Percentiles rank a stretch among this genome's conserved stretches.
These are phyloP conservation scores for Digitonthophagus gazella DNA, from an alignment of 2,888 invertebrate genomes.

Conservation along the genomic window DNA sequence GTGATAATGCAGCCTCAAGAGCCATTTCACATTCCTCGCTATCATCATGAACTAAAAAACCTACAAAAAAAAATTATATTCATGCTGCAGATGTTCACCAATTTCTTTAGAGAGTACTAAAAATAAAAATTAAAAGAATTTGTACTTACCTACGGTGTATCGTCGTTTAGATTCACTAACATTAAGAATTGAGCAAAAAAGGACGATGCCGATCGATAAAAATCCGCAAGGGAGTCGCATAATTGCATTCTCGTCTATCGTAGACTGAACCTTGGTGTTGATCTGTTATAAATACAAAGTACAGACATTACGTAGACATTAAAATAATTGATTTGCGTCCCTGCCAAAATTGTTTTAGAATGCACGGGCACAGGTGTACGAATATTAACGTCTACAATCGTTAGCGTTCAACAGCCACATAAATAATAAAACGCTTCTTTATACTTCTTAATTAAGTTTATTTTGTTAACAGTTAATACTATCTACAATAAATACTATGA, in stretches of 20 bases:
- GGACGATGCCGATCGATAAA: background rate
- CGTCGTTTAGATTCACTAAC: background rate
- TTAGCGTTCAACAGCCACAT: background rate
- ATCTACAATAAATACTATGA: too few relatives aligned
- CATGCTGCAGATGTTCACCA: too few relatives aligned
- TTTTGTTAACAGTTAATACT: too few relatives aligned
- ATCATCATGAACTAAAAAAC: conserved; percentile 50
- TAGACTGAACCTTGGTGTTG: background rate
- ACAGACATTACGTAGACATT: background rate
- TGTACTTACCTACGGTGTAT: conserved; percentile 2
- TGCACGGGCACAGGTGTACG: conserved; percentile 11
- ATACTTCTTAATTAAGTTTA: background rate
- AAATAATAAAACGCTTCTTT: too few relatives aligned
- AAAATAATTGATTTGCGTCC: conserved; percentile 11
- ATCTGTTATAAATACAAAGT: background rate
- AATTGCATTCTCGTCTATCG: background rate
- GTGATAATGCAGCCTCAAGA: conserved; percentile 58
- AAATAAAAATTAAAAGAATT: background rate
- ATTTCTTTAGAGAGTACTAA: too few relatives aligned
- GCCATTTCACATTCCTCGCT: conserved; percentile 59
- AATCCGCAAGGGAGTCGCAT: too few relatives aligned
- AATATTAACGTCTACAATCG: background rate
- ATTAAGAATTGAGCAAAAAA: background rate
- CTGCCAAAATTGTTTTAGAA: conserved; percentile 6
- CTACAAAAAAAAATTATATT: conserved; percentile 33